These are phyloP conservation scores for Panorpa germanica DNA, from an alignment of 2,888 invertebrate species.

Conservation along the genomic window DNA sequence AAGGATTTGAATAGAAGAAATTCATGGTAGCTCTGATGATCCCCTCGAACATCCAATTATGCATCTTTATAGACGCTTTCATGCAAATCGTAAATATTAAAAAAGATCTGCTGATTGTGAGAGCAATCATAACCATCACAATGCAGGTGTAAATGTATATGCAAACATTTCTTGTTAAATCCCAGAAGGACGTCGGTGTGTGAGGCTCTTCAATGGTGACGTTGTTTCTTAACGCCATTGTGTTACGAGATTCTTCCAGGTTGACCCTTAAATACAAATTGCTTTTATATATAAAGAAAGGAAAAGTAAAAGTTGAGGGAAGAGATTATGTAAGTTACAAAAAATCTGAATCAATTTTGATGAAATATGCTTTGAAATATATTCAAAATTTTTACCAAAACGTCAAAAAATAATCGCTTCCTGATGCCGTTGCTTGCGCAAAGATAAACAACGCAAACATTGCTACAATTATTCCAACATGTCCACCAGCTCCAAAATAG, in stretches of 20 bases:
- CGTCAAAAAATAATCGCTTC: constrained; percentile 23
- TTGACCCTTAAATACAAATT: constrained; percentile 30
- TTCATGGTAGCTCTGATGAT: constrained; percentile 34
- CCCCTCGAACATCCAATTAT: constrained; percentile 36
- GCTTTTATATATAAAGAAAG: constrained; percentile 1
- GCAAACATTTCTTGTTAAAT: too few relatives aligned
- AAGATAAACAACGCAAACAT: constrained; percentile 23
- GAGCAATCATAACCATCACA: constrained; percentile 27
- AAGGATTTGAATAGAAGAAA: constrained; percentile 43
- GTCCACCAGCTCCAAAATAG: constrained; percentile 55
- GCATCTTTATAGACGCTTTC: constrained; percentile 33
- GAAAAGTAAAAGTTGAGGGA: neutral
- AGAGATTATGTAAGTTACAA: too few relatives aligned
- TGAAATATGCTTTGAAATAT: neutral
- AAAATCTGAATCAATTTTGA: constrained; percentile 3
- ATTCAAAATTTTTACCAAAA: constrained; percentile 17
- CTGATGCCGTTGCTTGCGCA: constrained; percentile 18
- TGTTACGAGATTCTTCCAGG: constrained; percentile 28
- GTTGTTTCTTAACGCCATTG: neutral
- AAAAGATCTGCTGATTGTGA: constrained; percentile 22
- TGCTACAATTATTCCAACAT: constrained; percentile 30
- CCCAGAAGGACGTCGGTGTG: too few relatives aligned
- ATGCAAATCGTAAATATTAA: constrained; percentile 32
- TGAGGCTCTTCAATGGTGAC: neutral
- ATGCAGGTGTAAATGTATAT: constrained; percentile 21